Conservation (phyloP, 1,140 invertebrate species). For the Holcopasites calliopsidis region DNA sequence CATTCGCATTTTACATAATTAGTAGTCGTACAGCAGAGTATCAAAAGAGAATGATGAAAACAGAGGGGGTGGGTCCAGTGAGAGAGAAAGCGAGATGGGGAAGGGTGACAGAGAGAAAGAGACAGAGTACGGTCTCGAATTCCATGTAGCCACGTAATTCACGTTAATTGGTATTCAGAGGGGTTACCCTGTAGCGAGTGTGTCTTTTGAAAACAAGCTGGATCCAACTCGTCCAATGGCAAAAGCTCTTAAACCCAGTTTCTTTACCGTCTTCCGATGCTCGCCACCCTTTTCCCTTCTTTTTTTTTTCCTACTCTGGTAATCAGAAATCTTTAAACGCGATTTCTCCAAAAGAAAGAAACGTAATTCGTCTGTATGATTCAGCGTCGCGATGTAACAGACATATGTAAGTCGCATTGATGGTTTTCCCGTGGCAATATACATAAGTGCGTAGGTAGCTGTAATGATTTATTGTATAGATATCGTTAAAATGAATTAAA, state of each 20-base stretch:
- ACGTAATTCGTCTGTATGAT: neutral
- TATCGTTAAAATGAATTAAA: neutral
- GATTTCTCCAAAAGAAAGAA: neutral
- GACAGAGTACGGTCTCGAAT: conserved; percentile 46
- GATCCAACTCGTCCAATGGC: conserved; percentile 35
- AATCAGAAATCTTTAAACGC: neutral
- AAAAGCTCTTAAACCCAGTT: conserved; percentile 55
- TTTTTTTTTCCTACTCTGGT: neutral
- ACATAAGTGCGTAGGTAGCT: too few relatives aligned
- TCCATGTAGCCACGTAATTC: conserved; percentile 57
- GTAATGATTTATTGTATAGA: too few relatives aligned
- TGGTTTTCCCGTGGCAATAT: too few relatives aligned
- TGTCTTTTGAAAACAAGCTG: conserved; percentile 60
- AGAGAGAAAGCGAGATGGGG: conserved; percentile 5
- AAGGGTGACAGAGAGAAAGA: conserved; percentile 35
- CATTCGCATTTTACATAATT: too few relatives aligned
- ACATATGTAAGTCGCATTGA: too few relatives aligned
- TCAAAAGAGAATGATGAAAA: conserved; percentile 4
- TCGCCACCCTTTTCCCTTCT: neutral
- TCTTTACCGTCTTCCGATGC: conserved; percentile 36
- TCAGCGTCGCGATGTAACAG: neutral
- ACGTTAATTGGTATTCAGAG: conserved; percentile 64
- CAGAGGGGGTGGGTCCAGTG: neutral
- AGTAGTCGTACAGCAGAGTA: conserved; percentile 8
- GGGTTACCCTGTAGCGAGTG: conserved; percentile 48